Base-by-base conservation (phyloP, 2,113 vertebrate genomes). In the Erythrolamprus reginae region DNA sequence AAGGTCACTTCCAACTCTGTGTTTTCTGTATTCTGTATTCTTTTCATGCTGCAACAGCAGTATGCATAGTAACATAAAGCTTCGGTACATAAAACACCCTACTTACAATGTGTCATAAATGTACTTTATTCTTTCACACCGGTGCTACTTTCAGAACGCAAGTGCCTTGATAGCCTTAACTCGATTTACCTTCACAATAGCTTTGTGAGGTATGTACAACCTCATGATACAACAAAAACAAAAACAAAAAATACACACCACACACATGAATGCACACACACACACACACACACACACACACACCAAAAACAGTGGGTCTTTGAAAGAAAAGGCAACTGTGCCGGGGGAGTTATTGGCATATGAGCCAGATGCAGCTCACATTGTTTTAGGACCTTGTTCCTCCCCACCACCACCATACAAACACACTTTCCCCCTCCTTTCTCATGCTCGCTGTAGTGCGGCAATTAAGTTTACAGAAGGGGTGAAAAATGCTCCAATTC, bases 81-180 rank as follows among this genome's bases (percentile, higher is more conserved):
- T 4, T 2, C 82, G 83, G 89, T 56, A 15, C 51, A 65, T 51
- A 23, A 91, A 94, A 89, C 61, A 92, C 70, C 93, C 89, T 10
- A 93, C 92, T 82, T 56, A 0, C 38, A 82, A 65, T 28, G 1
- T 48, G 47, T 9, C 19, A 77, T 33, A 45, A 90, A 93, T 50
- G 8, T 65, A 70, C 61, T 90, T 90, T 8, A 23, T 55, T 61
- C 15, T 42, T 48, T 48, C 65, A 38, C 42, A 48, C 21, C 42
- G 58, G 24, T 56, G 26, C 3, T 26, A 23, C 51, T 58, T 87
- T 91, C 10, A 55, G 85, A 87, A 87, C 26, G 50, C 85, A 55
- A 55, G 47, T 55, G 26, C 26, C n/a, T 23, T 56, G 65, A 55
- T 50, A 38, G 70, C 33, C 51, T 33, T 56, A 28, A 82, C 47